Evolutionary conservation across 2,797 vertebrate species (phyloP).

Genomic region (Pseudocheirus occidentalis): DNA sequence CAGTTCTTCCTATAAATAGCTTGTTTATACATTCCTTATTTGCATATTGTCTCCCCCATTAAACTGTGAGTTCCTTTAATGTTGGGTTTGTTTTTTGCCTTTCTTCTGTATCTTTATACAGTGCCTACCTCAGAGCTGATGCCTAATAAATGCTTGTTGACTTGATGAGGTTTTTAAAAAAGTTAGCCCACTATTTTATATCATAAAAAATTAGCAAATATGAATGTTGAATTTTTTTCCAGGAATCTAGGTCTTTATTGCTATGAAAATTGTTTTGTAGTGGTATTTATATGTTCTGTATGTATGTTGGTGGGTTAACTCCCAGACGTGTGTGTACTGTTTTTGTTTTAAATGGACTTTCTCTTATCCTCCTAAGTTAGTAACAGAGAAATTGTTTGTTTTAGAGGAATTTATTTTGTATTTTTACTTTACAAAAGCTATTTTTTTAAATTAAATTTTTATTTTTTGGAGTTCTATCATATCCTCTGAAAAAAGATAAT

Average conservation of each 20-base stretch:
- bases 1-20: background rate
- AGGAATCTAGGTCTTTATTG: background rate
- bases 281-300: background rate
- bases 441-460: background rate
- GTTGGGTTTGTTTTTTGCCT: background rate
- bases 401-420: background rate
- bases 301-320: background rate
- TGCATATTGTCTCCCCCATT: background rate
- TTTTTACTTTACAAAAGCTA: background rate
- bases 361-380: background rate
- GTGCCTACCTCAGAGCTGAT: background rate
- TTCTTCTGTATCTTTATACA: background rate
- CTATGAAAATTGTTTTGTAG: background rate
- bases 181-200: background rate
- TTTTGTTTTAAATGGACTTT: background rate
- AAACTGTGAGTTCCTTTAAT: background rate
- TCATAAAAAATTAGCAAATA: background rate
- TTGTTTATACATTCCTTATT: background rate
- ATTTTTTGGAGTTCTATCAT: background rate
- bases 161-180: background rate
- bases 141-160: background rate
- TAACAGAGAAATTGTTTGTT: background rate
- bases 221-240: background rate
- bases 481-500: background rate
- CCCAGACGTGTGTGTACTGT: background rate